These are phyloP conservation scores for Hemichromis elongatus DNA, from an alignment of 2,113 vertebrate genomes.

Conservation along the genomic window DNA sequence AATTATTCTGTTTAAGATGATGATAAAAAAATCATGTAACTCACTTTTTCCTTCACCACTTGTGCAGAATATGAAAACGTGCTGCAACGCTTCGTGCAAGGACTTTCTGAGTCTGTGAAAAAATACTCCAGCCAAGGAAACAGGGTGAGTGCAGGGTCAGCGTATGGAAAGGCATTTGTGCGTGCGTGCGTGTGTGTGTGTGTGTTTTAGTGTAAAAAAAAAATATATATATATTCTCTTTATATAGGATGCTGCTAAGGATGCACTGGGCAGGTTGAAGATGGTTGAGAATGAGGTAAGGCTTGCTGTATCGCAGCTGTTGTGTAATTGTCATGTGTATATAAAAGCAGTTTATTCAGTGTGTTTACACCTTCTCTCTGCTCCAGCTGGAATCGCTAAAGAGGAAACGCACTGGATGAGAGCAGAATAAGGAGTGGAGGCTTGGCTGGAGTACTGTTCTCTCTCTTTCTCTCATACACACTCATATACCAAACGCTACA, in stretches of 20 bases:
- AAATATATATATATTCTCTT: too few species aligned
- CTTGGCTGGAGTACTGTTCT: constrained; percentile 47
- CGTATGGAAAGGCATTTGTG: fast-evolving
- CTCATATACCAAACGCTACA: constrained; percentile 12
- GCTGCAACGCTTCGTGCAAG: constrained; percentile 74
- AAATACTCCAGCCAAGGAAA: constrained; percentile 82
- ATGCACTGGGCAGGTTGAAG: constrained; percentile 80
- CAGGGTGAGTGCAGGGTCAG: constrained; percentile 70
- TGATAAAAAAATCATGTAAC: neutral
- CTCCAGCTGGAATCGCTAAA: constrained; percentile 70
- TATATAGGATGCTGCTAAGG: constrained; percentile 84
- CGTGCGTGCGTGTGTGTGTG: neutral
- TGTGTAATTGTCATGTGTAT: neutral
- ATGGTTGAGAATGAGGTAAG: constrained; percentile 84
- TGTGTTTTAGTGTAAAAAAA: neutral
- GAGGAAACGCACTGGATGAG: constrained; percentile 61
- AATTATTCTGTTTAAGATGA: neutral
- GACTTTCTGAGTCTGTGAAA: constrained; percentile 79
- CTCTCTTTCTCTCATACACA: neutral
- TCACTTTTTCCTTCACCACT: neutral
- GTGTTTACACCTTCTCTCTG: neutral
- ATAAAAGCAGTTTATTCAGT: neutral
- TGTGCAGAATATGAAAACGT: constrained; percentile 79
- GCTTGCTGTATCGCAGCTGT: neutral
- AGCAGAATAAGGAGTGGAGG: neutral